Conservation (phyloP, 2,888 invertebrate genomes). For the Onchidella celtica region DNA sequence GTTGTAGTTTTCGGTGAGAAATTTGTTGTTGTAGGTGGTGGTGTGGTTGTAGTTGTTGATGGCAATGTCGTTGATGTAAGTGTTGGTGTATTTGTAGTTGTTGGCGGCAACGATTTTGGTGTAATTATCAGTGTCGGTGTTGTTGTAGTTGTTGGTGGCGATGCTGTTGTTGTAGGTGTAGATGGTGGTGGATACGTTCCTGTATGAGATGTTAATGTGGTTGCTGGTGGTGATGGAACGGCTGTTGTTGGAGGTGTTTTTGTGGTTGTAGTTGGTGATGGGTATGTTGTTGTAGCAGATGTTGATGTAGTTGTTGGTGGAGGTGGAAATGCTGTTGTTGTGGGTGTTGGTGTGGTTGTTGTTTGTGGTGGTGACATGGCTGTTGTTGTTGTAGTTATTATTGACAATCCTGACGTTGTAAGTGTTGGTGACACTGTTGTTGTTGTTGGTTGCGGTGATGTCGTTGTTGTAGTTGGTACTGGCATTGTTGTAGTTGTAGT, state of each 20-base stretch:
- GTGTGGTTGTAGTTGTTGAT: no score
- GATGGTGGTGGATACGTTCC: no score
- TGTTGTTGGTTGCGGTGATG: neutral
- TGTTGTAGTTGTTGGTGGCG: no score
- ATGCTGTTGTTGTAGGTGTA: no score
- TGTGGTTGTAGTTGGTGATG: neutral
- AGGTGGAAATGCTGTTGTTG: neutral
- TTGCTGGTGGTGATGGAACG: no score
- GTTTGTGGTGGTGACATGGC: neutral
- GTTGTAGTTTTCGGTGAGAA: no score
- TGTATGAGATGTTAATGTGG: no score
- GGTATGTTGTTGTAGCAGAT: neutral
- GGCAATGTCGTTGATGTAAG: no score
- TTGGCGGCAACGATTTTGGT: no score
- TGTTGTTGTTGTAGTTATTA: slow-evolving; percentile 7
- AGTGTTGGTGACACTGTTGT: neutral
- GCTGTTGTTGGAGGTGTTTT: neutral
- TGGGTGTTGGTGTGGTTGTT: neutral
- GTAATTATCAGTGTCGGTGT: no score
- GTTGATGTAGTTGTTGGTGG: neutral
- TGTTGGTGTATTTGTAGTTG: no score
- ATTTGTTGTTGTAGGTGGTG: no score
- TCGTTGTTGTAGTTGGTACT: neutral
- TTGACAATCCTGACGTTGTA: neutral
- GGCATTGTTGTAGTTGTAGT: neutral